Base-by-base conservation (phyloP, 2,797 vertebrate genomes). In the Anguilla anguilla region DNA sequence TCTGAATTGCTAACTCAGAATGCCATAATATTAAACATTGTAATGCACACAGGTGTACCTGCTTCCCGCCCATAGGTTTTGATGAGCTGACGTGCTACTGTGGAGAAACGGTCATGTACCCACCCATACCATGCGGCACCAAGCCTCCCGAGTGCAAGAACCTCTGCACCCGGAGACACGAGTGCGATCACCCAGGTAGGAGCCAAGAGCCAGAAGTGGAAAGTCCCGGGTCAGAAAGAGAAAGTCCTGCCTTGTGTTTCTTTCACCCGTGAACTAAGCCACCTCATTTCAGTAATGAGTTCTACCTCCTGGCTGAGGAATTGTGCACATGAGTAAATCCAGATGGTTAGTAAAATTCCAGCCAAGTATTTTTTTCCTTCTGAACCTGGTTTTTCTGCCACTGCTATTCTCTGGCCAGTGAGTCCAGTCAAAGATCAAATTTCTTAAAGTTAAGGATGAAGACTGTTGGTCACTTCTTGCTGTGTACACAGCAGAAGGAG, bases 1-100 rank as follows among this genome's bases (percentile, higher is more conserved):
- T 53, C 51, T 53, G 10, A 53, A 69, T 35, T 17, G 28, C 25
- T n/a, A 69, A 69, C 9, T n/a, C n/a, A 6, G 6, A 77, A 4
- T 39, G 72, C 13, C 1, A 35, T 77, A 17, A 13, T 22, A n/a
- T 13, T 6, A 46, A 81, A 0, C 43, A 9, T 22, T 22, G 39
- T 79, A 10, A 82, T 25, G 19, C 9, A n/a, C 1, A 28, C 35
- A 19, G 11, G 43, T 82, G 43, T n/a, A 2, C 10, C 51, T 31
- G 17, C 10, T 46, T 59, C 49, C 77, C 11, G 10, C 22, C 3
- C n/a, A 0, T 39, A 99, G 99, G 98, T 95, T 99, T 99, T 93
- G 99, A 99, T 0, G 99, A 99, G 93, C 95, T 99, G 93, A 95
- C 97, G 51, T 99, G 99, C 94, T 97, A 98, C 89, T 99, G 99